These are phyloP conservation scores for Nanorana parkeri DNA, from an alignment of 2,113 vertebrate species.

Conservation along the genomic window DNA sequence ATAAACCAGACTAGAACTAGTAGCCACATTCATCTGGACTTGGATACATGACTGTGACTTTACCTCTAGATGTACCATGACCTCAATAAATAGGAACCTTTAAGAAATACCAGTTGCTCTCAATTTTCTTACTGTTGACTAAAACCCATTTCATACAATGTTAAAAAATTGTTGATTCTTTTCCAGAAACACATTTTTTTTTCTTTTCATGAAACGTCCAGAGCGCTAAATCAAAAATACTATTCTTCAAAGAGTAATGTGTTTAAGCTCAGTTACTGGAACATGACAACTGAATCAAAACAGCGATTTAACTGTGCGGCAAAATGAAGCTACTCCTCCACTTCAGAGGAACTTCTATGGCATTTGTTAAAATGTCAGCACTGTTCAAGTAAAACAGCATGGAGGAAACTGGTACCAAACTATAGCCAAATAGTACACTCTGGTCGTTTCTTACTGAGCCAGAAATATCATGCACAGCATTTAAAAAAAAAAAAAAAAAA, in stretches of 20 bases:
- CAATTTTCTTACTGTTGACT: constrained; percentile 72
- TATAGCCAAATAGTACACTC: constrained; percentile 73
- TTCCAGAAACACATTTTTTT: constrained; percentile 66
- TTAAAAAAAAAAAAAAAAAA: constrained; percentile 84
- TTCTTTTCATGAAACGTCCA: constrained; percentile 23
- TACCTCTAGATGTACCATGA: too few species aligned
- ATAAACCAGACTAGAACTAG: neutral
- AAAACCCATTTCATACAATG: constrained; percentile 74
- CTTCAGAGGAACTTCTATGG: constrained; percentile 74
- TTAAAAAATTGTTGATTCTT: constrained; percentile 72
- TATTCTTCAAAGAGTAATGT: constrained; percentile 64
- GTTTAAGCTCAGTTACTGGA: constrained; percentile 62
- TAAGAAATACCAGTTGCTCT: constrained; percentile 60
- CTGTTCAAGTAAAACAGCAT: constrained; percentile 76
- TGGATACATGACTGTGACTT: too few species aligned
- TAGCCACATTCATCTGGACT: too few species aligned
- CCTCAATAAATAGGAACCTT: too few species aligned
- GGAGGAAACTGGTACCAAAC: constrained; percentile 79
- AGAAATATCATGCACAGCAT: constrained; percentile 65
- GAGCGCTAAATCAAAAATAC: constrained; percentile 75
- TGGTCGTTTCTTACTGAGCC: constrained; percentile 76
- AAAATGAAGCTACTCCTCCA: constrained; percentile 71
- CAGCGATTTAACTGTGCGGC: constrained; percentile 72
- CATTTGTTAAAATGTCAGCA: constrained; percentile 84
- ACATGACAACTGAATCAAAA: constrained; percentile 64